Evolutionary conservation across 2,797 vertebrate genomes (phyloP).

Genomic region (Myiotriccus ornatus): DNA sequence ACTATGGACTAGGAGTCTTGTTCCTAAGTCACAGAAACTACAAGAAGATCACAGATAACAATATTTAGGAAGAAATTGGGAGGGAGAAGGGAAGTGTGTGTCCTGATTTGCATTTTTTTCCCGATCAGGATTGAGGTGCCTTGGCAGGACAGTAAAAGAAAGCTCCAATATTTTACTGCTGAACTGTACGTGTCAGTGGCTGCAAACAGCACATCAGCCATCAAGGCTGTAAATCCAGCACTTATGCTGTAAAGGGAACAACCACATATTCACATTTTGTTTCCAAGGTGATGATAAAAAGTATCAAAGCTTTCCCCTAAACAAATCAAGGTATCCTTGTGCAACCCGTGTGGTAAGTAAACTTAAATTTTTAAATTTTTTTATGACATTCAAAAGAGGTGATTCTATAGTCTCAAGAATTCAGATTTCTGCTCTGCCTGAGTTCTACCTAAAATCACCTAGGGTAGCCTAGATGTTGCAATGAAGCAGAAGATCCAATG

Average conservation of each 20-base stretch:
- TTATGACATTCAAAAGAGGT: not conserved
- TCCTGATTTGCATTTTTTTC: not conserved
- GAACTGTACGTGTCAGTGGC: not conserved
- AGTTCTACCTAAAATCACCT: not conserved
- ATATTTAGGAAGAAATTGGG: not conserved
- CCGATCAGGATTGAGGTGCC: not conserved
- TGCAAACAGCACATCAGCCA: not conserved
- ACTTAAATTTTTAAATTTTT: not conserved
- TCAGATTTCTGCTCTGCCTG: not conserved
- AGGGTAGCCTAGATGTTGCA: not conserved
- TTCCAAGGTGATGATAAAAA: slow-evolving; percentile 3
- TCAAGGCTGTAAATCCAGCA: not conserved
- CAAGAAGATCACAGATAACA: not conserved
- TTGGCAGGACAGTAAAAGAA: not conserved
- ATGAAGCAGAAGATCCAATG: not conserved
- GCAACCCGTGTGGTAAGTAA: not conserved
- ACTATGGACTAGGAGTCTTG: not conserved
- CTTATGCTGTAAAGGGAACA: not conserved
- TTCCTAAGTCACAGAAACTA: not conserved
- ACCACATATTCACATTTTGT: not conserved
- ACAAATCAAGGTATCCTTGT: not conserved
- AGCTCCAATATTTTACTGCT: not conserved
- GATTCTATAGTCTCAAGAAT: not conserved
- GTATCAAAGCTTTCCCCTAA: not conserved
- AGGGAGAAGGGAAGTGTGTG: not conserved